A percentile compares a stretch with the other conserved stretches of the same genome.
Conservation (phyloP, 2,797 vertebrate genomes). For the Gadopsis marmoratus region DNA sequence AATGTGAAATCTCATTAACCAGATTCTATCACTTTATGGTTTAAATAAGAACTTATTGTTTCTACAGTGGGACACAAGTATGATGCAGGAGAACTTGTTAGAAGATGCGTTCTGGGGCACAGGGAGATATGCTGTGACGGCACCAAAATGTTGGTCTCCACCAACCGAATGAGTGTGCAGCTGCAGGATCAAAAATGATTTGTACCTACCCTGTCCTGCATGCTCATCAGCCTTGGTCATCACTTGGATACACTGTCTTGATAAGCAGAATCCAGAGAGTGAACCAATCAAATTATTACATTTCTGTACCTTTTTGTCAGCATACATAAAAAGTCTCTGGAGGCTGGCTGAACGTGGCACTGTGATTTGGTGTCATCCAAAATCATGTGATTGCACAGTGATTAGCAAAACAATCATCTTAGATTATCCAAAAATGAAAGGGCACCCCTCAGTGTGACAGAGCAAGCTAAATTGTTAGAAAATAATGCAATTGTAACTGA, state of each 20-base stretch:
- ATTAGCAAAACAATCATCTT: slow-evolving; percentile 35
- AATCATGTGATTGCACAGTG: slow-evolving; percentile 20
- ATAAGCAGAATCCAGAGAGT: not conserved
- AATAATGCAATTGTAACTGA: slow-evolving; percentile 1
- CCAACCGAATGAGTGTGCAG: not conserved
- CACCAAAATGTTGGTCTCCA: slow-evolving; percentile 11
- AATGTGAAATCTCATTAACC: too few relatives aligned
- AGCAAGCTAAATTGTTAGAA: not conserved
- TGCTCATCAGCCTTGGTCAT: not conserved
- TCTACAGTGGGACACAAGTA: not conserved
- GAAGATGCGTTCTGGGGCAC: not conserved
- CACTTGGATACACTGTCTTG: not conserved
- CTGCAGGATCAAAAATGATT: not conserved
- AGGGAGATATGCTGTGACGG: not conserved
- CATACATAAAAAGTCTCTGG: not conserved
- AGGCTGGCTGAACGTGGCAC: not conserved
- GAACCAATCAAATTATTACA: not conserved
- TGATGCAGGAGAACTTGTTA: not conserved
- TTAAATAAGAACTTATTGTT: not conserved
- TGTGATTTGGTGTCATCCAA: slow-evolving; percentile 7
- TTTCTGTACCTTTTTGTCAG: not conserved
- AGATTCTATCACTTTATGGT: not conserved
- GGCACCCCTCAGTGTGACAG: slow-evolving; percentile 7
- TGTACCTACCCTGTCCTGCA: too few relatives aligned
- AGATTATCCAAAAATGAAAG: slow-evolving; percentile 31